Conservation (phyloP, 1,140 invertebrate genomes). For the Copidosoma floridanum region DNA sequence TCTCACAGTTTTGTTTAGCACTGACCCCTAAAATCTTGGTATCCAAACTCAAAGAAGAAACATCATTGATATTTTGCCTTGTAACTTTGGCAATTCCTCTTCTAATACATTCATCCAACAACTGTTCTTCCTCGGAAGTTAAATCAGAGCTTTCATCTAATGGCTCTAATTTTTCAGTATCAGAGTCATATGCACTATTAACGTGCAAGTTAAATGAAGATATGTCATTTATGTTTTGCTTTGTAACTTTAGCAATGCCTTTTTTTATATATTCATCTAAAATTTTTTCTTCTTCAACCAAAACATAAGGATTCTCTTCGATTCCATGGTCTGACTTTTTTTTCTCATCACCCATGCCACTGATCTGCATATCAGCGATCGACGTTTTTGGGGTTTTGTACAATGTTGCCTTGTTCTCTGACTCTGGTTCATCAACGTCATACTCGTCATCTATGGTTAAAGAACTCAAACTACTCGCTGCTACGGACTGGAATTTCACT, state of each 20-base stretch:
- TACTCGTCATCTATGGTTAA: slow-evolving; percentile 69
- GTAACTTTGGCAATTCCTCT: slow-evolving; percentile 68
- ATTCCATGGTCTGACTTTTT: slow-evolving; percentile 51
- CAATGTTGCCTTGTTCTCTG: slow-evolving; percentile 4
- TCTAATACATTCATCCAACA: slow-evolving; percentile 76
- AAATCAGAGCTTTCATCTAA: slow-evolving; percentile 61
- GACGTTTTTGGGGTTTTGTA: slow-evolving; percentile 16
- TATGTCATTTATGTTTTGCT: slow-evolving; percentile 33
- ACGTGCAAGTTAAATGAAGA: slow-evolving; percentile 56
- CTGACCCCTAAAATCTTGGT: too few species aligned
- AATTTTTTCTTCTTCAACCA: slow-evolving; percentile 65
- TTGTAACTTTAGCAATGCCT: slow-evolving; percentile 58
- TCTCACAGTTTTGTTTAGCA: too few species aligned
- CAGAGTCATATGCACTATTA: slow-evolving; percentile 43
- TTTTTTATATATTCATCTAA: slow-evolving; percentile 68
- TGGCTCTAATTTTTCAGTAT: slow-evolving; percentile 35
- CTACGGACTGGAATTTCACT: slow-evolving; percentile 68
- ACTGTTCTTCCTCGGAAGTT: slow-evolving; percentile 66
- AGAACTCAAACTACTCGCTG: slow-evolving; percentile 77
- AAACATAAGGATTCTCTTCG: slow-evolving; percentile 22
- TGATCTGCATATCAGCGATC: too few species aligned
- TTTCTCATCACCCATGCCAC: slow-evolving; percentile 1
- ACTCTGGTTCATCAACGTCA: slow-evolving; percentile 9
- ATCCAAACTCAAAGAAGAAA: slow-evolving; percentile 17
- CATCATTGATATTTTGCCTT: slow-evolving; percentile 20